Percentiles rank a stretch among this genome's conserved stretches.
Conservation (phyloP, 37 sponge, comb jelly and placozoan genomes). For the Dysidea cf. avara region DNA sequence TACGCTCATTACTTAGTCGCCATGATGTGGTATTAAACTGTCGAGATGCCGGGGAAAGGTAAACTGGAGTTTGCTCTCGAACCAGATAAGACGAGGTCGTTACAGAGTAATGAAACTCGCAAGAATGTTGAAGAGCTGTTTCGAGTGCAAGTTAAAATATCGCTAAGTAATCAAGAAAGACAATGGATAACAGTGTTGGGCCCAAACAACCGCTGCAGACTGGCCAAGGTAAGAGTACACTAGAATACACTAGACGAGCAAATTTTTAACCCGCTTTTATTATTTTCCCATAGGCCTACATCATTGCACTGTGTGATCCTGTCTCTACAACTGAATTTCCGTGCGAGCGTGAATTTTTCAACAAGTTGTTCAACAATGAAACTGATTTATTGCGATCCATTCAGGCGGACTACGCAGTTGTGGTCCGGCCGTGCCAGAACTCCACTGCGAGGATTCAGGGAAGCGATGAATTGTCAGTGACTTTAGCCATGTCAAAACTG, state of each 20-base stretch:
- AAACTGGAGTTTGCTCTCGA: neutral
- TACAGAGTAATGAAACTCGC: neutral
- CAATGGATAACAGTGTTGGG: conserved; percentile 41
- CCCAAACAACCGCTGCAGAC: neutral
- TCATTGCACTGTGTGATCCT: conserved; percentile 32
- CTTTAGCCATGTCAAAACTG: conserved; percentile 15
- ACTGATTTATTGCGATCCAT: neutral
- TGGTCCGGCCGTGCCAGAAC: neutral
- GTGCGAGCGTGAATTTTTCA: neutral
- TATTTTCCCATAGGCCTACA: conserved; percentile 31
- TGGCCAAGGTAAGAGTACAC: conserved; percentile 19
- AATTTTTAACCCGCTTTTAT: neutral
- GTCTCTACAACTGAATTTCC: neutral
- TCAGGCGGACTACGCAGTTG: neutral
- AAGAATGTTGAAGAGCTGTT: conserved; percentile 31
- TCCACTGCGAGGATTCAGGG: conserved; percentile 4
- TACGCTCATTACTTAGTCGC: too few species aligned
- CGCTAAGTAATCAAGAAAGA: neutral
- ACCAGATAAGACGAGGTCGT: neutral
- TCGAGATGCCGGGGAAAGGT: neutral
- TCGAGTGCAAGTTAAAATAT: conserved; percentile 9
- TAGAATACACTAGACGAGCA: too few species aligned
- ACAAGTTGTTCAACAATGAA: neutral
- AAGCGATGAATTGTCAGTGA: conserved; percentile 3
- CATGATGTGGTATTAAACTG: too few species aligned